Base-by-base conservation (phyloP, 1,140 invertebrate species). In the Bombyx mandarina region DNA sequence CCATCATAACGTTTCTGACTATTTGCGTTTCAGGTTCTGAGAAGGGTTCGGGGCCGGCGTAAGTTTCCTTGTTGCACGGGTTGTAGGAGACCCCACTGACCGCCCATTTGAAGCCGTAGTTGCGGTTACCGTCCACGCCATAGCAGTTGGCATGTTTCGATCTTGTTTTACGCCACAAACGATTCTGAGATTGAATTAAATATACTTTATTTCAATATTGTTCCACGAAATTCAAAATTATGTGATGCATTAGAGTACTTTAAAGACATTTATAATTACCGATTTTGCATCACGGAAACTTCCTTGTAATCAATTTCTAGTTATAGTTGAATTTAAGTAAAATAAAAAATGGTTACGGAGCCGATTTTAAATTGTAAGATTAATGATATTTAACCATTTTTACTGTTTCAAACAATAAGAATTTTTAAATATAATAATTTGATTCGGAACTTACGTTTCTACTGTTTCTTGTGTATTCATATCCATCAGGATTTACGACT, bases 21-120 rank as follows among this genome's bases (percentile, higher is more conserved):
- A 91, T 89, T 56, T 75, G 74, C 1, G 93, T 92, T 77, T 96
- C 95, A 2, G 90, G 88, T 77, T 96, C 95, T 0, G 94, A 95
- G 72, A 95, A 95, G 0, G 94, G 89, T 9, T 78, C 75, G 0
- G 90, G 82, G 0, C 95, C 95, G 9, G 91, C 90, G 71, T 91
- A 96, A 0, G 91, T 93, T 43, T 94, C 91, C 7, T 90, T 89
- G 47, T 90, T 86, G 68, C 94, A 95, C 0, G 91, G 91, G 67
- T 93, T 89, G 1, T 69, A 87, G 43, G 90, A 92, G 2, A 92
- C 90, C 0, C 93, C 92, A 47, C 82, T 88, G 60, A 91, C 89
- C 3, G 86, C 89, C 93, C 92, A 93, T 60, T 93, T 90, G 66
- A 89, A 89, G 8, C 86, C 91, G 65, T 91, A 94, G 64, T 94